Conservation (phyloP, 2,888 invertebrate species). For the Pilophorus perplexus region DNA sequence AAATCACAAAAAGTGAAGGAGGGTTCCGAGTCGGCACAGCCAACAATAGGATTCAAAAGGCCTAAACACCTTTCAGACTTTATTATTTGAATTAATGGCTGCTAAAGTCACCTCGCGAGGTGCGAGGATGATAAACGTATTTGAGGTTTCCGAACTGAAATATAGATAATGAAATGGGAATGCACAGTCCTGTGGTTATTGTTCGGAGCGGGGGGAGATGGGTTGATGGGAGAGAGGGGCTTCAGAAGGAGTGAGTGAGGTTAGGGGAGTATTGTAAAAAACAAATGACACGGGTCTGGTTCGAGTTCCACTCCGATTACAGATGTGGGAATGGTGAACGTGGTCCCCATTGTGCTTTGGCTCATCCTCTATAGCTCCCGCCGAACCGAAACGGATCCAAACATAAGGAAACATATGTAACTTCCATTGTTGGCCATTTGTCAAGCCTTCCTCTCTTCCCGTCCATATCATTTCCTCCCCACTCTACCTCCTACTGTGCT, state of each 20-base stretch:
- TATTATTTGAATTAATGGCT: slow-evolving; percentile 34
- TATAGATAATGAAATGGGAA: slow-evolving; percentile 21
- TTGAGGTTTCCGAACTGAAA: slow-evolving; percentile 6
- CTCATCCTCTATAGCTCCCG: slow-evolving; percentile 33
- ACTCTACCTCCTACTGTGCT: no score
- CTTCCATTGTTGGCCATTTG: slow-evolving; percentile 38
- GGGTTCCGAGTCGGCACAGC: background rate
- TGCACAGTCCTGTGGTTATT: background rate
- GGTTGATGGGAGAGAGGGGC: slow-evolving; percentile 12
- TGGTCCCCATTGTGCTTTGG: slow-evolving; percentile 42
- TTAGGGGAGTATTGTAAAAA: slow-evolving; percentile 18
- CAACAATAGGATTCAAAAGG: slow-evolving; percentile 27
- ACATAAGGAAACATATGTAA: slow-evolving; percentile 46
- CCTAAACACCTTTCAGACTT: slow-evolving; percentile 31
- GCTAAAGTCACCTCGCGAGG: slow-evolving; percentile 23
- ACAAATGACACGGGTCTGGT: slow-evolving; percentile 37
- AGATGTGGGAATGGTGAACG: slow-evolving; percentile 46
- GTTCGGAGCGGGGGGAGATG: background rate
- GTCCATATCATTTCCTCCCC: slow-evolving; percentile 1
- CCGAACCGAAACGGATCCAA: slow-evolving; percentile 45
- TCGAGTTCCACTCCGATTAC: slow-evolving; percentile 43
- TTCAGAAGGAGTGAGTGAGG: background rate
- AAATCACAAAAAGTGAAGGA: slow-evolving; percentile 33
- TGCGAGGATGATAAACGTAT: slow-evolving; percentile 31
- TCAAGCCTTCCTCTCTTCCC: slow-evolving; percentile 24